Conservation (phyloP, 2,888 invertebrate species). For the Azorinus chamasolen region DNA sequence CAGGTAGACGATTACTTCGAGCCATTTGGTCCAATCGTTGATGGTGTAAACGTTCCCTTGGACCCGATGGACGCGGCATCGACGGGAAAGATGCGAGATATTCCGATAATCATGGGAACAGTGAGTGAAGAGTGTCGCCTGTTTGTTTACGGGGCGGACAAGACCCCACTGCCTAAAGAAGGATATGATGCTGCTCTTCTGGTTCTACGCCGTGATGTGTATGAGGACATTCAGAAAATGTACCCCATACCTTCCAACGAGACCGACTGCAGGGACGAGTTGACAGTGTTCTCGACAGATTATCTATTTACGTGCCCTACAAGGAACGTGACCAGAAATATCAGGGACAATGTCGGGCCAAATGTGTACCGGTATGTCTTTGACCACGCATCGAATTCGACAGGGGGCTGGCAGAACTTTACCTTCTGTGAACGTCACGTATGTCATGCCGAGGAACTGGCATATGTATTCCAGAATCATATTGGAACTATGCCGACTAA, state of each 20-base stretch:
- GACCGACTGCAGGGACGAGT: slow-evolving; percentile 60
- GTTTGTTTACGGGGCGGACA: slow-evolving; percentile 73
- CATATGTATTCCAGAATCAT: slow-evolving; percentile 70
- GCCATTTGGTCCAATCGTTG: slow-evolving; percentile 78
- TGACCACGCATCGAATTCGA: slow-evolving; percentile 71
- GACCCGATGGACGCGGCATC: slow-evolving; percentile 68
- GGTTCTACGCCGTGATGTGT: slow-evolving; percentile 37
- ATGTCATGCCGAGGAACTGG: slow-evolving; percentile 80
- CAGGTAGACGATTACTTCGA: slow-evolving; percentile 77
- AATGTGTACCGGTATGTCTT: slow-evolving; percentile 72
- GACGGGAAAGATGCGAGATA: slow-evolving; percentile 61
- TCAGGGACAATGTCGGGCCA: slow-evolving; percentile 12
- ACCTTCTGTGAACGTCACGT: slow-evolving; percentile 75
- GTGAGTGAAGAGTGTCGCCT: slow-evolving; percentile 75
- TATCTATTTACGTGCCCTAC: slow-evolving; percentile 75
- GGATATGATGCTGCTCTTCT: slow-evolving; percentile 43
- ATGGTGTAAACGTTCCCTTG: slow-evolving; percentile 67
- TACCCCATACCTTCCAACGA: slow-evolving; percentile 63
- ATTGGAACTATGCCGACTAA: slow-evolving; percentile 41
- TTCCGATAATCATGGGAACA: slow-evolving; percentile 78
- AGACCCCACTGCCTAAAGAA: slow-evolving; percentile 22
- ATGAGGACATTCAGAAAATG: slow-evolving; percentile 57
- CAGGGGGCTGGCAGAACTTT: slow-evolving; percentile 71
- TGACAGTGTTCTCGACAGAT: slow-evolving; percentile 70
- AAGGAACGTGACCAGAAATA: slow-evolving; percentile 52